phyloP scores from a whole-genome alignment of 1,140 invertebrate species.

The Agraylea sexmaculata region DNA sequence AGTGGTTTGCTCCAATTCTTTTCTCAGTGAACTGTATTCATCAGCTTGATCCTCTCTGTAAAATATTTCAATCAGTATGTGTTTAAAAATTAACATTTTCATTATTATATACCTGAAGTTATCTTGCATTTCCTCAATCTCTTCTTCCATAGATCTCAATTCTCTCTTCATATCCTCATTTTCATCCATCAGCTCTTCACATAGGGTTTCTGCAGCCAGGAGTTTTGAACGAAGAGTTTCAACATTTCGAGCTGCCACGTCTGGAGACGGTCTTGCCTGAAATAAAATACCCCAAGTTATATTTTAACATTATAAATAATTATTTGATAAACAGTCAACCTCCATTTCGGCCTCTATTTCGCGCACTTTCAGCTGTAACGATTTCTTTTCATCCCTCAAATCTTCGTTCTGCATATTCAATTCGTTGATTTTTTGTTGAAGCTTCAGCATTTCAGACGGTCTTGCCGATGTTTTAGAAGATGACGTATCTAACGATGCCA shows the following conservation, averaged over 20 bases:
- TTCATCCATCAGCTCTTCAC: constrained; percentile 90
- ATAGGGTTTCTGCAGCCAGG: constrained; percentile 72
- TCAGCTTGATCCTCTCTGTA: constrained; percentile 91
- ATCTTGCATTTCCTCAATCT: constrained; percentile 97
- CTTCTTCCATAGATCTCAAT: constrained; percentile 82
- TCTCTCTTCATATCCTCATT: constrained; percentile 94
- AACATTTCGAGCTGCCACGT: constrained; percentile 40
- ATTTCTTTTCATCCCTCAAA: constrained; percentile 70
- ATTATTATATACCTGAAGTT: constrained; percentile 63
- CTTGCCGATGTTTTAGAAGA: constrained; percentile 52
- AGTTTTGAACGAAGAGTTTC: constrained; percentile 70
- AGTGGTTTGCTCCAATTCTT: constrained; percentile 87
- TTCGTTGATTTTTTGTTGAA: constrained; percentile 75
- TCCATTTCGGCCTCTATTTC: constrained; percentile 60
- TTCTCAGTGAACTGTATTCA: constrained; percentile 88
- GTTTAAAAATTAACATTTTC: constrained; percentile 5
- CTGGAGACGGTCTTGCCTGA: constrained; percentile 38
- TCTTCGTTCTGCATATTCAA: constrained; percentile 66
- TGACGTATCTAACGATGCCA: constrained; percentile 63
- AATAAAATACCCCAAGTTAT: background rate
- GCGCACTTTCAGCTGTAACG: constrained; percentile 53
- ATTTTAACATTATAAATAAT: background rate
- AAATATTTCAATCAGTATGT: constrained; percentile 11
- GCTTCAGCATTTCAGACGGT: constrained; percentile 54
- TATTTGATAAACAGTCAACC: constrained; percentile 20